These are phyloP conservation scores for Tupaia chinensis DNA, from an alignment of 2,113 vertebrate genomes.

Conservation along the genomic window DNA sequence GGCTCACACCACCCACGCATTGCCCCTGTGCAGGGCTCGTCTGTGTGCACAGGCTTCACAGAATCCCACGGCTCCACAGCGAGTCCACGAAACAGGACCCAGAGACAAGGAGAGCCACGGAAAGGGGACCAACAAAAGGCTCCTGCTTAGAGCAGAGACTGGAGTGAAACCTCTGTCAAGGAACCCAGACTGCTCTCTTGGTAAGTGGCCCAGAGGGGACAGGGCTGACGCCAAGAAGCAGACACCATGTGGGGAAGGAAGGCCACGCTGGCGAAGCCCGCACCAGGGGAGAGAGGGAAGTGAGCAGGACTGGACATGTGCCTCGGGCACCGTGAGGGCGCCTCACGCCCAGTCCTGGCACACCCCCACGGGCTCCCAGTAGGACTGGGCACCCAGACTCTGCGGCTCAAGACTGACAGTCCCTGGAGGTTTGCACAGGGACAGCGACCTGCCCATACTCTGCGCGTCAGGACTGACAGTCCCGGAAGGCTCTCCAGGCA, in stretches of 20 bases:
- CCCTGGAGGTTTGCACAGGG: no score
- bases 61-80: neutral
- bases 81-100: neutral
- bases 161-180: neutral
- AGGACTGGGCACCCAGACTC: no score
- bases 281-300: neutral
- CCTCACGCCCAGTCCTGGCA: no score
- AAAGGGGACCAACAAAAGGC: neutral
- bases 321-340: no score
- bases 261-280: neutral
- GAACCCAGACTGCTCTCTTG: neutral
- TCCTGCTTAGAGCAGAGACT: neutral
- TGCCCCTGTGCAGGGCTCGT: neutral
- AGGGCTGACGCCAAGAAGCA: no score
- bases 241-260: neutral
- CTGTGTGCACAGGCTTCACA: neutral
- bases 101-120: neutral
- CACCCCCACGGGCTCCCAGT: no score
- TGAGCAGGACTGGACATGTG: no score
- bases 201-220: neutral
- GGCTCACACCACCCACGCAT: neutral
- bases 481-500: neutral
- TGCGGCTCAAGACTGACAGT: no score
- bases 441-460: no score
- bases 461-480: neutral